Base-by-base conservation (phyloP, 1,140 invertebrate species). In the Epicauta chinensis region DNA sequence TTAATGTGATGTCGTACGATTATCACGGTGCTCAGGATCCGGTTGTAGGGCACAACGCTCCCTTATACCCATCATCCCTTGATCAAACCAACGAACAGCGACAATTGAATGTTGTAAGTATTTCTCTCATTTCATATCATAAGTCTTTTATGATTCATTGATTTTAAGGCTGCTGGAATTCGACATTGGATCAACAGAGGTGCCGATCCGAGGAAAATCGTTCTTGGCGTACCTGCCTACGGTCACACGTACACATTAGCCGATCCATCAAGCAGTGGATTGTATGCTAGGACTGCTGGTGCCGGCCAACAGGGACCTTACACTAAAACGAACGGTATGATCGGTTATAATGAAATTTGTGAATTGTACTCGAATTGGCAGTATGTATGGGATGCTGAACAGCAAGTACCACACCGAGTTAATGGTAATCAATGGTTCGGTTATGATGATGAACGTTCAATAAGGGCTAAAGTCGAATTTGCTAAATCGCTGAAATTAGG, bases 381-480 rank as follows among this genome's bases (percentile, higher is more conserved):
- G 1, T 61, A 72, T 10, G 58, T 71, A 3, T 80, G 72, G 64
- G 73, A 81, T 32, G 47, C 71, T 1, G 64, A 78, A 29, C 74
- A 78, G 46, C 67, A 73, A 45, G 75, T 77, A 0, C 83, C 83
- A 0, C 89, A 86, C 54, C 76, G 81, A 3, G 76, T 78, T 38
- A 74, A 72, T 13, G 75, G 69, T 0, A 70, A 71, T 5, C 79
- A 86, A 60, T 91, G 87, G 87, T 72, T 89, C 29, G 82, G 84
- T 10, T 90, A 81, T 55, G 88, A 91, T 49, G 75, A 88, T 55
- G 13, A 56, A 59, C 62, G 52, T 29, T 81, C 79, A 9, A 54
- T 81, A 3, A 60, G 42, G 0, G 59, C 69, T 3, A 82, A 86
- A 68, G 59, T 57, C 11, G 7, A 37, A 12, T 47, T 16, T 37